Base-by-base conservation (phyloP, 2,888 invertebrate species). In the Cloeon dipterum region DNA sequence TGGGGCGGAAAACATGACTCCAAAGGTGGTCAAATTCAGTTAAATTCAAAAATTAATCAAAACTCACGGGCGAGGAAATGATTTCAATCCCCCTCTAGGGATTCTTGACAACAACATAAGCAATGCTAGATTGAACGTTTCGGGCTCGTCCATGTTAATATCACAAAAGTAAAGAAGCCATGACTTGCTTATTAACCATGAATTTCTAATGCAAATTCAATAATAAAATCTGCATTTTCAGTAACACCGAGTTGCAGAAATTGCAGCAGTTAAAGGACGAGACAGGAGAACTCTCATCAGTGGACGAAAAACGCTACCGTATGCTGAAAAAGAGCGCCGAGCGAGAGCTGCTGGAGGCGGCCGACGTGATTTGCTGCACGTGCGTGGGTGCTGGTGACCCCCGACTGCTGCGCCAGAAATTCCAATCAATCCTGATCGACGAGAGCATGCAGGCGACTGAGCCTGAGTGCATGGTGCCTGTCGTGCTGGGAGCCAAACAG, bases 331-430 rank as follows among this genome's bases (percentile, higher is more conserved):
- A 89, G 49, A 73, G 79, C 20, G 79, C 89, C 7, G 96, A 96
- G 52, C 72, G 83, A 37, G 79, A 91, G 45, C 61, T 96, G 10
- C 56, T 89, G 3, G 88, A 88, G 55, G 88, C 91, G 1, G 98
- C 98, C 2, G 98, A 99, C 56, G 98, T 98, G 1, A 91, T 99
- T 38, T 96, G 96, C 52, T 94, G 94, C 52, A 99, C 98, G 0
- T 98, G 98, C 54, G 96, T 98, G 0, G 94, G 94, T 10, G 94
- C 98, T 0, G 98, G 98, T 0, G 98, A 98, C 59, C 85, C 88
- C 0, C 63, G 98, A 16, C 62, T 98, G n/a, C 74, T 78, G 2
- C 69, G 88, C 38, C 73, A 96, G 52, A 85, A 93, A 51, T 96
- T 96, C 61, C 81, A 88, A 44, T 89, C 89, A 17, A 93, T 96